Percentiles rank a stretch among this genome's conserved stretches.
Conservation (phyloP, 2,888 invertebrate genomes). For the Branchellion lobata region DNA sequence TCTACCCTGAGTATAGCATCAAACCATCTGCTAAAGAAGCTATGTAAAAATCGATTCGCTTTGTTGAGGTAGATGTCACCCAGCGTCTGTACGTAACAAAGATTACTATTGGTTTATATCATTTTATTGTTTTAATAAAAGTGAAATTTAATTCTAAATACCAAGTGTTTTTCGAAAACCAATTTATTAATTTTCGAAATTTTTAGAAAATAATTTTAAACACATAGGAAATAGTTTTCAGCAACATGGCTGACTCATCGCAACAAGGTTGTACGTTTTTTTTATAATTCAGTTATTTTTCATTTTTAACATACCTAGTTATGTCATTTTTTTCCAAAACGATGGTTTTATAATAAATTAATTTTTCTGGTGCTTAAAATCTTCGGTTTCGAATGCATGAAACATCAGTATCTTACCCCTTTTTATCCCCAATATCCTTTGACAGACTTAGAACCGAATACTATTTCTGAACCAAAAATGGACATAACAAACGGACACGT, state of each 20-base stretch:
- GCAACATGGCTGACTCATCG: slow-evolving; percentile 9
- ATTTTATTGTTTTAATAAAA: neutral
- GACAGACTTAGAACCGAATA: too few relatives aligned
- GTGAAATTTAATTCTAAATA: neutral
- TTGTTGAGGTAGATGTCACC: slow-evolving; percentile 15
- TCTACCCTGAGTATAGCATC: neutral
- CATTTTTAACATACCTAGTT: neutral
- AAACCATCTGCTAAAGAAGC: slow-evolving; percentile 5
- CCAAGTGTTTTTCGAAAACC: neutral
- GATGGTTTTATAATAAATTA: too few relatives aligned
- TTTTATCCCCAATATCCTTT: too few relatives aligned
- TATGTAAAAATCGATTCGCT: slow-evolving; percentile 9
- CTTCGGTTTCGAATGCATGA: too few relatives aligned
- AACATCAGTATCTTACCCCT: too few relatives aligned
- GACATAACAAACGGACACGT: neutral
- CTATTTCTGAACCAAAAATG: neutral
- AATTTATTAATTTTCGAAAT: neutral
- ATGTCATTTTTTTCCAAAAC: neutral
- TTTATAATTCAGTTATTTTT: neutral
- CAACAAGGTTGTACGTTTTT: neutral
- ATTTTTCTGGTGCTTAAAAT: too few relatives aligned
- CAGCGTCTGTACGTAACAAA: neutral
- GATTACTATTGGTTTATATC: neutral
- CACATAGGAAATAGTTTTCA: neutral
- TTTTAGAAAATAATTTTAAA: neutral